Base-by-base conservation (phyloP, 2,888 invertebrate species). In the Blastobasis lacticolella region DNA sequence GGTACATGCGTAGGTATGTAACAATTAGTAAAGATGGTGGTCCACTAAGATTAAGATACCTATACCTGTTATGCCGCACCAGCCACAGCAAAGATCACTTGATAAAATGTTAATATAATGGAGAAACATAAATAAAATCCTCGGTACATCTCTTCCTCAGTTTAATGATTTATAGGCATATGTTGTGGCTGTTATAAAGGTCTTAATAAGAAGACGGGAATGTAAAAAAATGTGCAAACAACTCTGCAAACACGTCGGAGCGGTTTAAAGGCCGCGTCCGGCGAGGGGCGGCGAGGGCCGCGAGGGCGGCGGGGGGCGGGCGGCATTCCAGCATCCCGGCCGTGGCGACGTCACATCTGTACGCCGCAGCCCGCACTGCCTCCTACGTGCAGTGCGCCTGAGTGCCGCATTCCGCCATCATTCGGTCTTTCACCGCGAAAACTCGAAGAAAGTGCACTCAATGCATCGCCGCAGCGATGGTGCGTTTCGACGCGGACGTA, bases 141-240 rank as follows among this genome's bases (percentile, higher is more conserved):
- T 23, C 23, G 23, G 23, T 23, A 23, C 23, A 23, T 23, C 23
- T 23, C 23, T 23, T 23, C 23, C 23, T 23, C 23, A 23, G 23
- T 23, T 23, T 23, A 23, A 23, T 23, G 23, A 23, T 23, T 23
- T 23, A 23, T 23, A 23, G 23, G 23, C 23, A 23, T 23, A 23
- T 23, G 23, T 23, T 23, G 6, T 49, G 53, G 56, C 46, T 48
- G 46, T 61, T 56, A 62, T 64, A 75, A 71, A 73, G 75, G 71
- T 75, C 72, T 78, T 80, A 83, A 81, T 84, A 82, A 81, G 82
- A 80, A 75, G 75, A 71, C 73, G 77, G 76, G 82, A 86, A 85
- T 82, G 83, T 83, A 85, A 87, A 82, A 87, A 87, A 88, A 87
- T 85, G 87, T 86, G 85, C 86, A 83, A 88, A 85, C 86, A 83